Conservation (phyloP, 2,113 vertebrate species). For the Corythoichthys intestinalis region DNA sequence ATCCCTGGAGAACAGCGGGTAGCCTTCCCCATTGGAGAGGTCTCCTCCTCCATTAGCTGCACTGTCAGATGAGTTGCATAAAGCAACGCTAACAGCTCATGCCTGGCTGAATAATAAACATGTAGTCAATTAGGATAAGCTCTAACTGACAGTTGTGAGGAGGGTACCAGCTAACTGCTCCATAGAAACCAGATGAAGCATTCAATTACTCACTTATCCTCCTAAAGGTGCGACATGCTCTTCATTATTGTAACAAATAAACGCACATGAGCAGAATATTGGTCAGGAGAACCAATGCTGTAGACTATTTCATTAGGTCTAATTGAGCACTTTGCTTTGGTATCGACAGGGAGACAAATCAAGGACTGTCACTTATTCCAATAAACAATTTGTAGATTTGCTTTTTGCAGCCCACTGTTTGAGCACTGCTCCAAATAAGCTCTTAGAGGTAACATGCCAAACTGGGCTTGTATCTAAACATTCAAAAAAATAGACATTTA, state of each 20-base stretch:
- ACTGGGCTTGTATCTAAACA: background rate
- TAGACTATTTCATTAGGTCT: constrained; percentile 38
- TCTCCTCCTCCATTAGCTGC: constrained; percentile 37
- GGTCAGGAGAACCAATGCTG: constrained; percentile 30
- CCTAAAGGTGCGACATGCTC: constrained; percentile 38
- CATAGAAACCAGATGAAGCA: constrained; percentile 33
- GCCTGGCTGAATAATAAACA: constrained; percentile 38
- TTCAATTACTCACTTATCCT: constrained; percentile 44
- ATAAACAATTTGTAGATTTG: background rate
- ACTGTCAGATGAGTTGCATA: constrained; percentile 32
- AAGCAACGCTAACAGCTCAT: constrained; percentile 37
- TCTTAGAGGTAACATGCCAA: background rate
- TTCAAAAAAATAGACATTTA: background rate
- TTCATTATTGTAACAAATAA: constrained; percentile 56
- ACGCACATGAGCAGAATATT: constrained; percentile 40
- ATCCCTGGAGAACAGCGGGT: constrained; percentile 10
- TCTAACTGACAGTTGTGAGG: constrained; percentile 36
- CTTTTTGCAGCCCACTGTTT: background rate
- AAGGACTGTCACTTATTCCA: constrained; percentile 14
- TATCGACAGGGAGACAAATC: background rate
- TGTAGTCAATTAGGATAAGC: constrained; percentile 39
- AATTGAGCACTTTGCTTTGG: constrained; percentile 29
- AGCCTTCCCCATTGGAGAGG: constrained; percentile 9
- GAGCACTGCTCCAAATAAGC: background rate
- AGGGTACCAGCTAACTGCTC: constrained; percentile 4